A percentile compares a stretch with the other conserved stretches of the same genome.
Evolutionary conservation across 2,113 vertebrate species (phyloP).

Genomic region (Lipophrys pholis): DNA sequence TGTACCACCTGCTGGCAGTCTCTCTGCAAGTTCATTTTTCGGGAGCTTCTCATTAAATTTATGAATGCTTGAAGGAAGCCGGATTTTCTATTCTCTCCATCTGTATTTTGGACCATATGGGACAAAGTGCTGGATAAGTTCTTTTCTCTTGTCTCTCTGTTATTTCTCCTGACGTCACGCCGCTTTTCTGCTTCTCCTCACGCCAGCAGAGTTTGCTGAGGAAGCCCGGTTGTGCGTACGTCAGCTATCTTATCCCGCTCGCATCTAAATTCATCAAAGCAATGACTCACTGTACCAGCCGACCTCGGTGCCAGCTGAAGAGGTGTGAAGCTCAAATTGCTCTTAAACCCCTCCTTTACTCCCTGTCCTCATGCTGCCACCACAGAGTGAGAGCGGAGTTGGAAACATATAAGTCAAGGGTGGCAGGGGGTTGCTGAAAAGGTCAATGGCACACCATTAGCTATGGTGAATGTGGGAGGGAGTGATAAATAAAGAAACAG

Average conservation of each 20-base stretch:
- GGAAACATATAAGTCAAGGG: constrained; percentile 7
- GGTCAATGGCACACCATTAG: constrained; percentile 55
- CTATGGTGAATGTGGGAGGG: constrained; percentile 5
- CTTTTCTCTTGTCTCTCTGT: constrained; percentile 20
- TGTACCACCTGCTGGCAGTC: constrained; percentile 62
- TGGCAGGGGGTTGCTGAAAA: constrained; percentile 29
- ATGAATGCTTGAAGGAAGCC: constrained; percentile 57
- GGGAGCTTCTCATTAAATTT: constrained; percentile 64
- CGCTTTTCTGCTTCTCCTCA: background rate
- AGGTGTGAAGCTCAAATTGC: constrained; percentile 11
- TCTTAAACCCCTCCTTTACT: constrained; percentile 15
- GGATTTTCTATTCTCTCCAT: constrained; percentile 50
- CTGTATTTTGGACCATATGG: constrained; percentile 52
- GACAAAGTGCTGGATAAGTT: constrained; percentile 38
- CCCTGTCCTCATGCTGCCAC: background rate
- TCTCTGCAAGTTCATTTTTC: constrained; percentile 38
- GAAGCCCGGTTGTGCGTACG: constrained; percentile 34
- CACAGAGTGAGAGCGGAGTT: background rate
- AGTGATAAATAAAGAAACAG: constrained; percentile 63
- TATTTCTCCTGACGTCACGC: constrained; percentile 45
- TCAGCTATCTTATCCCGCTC: constrained; percentile 41
- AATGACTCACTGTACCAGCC: background rate
- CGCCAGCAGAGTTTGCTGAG: constrained; percentile 44
- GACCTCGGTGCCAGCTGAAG: background rate
- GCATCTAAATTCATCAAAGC: constrained; percentile 30